Evolutionary conservation across 2,113 vertebrate genomes (phyloP).

Genomic region (Bujurquina vittata): DNA sequence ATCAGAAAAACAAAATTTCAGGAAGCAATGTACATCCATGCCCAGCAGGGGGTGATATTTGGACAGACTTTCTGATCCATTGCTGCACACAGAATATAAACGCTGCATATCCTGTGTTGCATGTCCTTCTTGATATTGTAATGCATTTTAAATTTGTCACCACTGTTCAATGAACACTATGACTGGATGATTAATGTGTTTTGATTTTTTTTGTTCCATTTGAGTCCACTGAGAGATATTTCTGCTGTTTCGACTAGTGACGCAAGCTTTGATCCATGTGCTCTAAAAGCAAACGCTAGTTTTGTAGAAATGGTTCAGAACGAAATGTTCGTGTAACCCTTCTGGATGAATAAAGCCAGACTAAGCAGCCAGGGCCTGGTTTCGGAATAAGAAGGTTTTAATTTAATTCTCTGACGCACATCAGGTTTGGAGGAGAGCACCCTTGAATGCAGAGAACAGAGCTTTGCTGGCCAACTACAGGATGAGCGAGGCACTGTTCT

Average conservation of each 20-base stretch:
- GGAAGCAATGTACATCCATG: neutral
- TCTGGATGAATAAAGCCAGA: conserved; percentile 22
- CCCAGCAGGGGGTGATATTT: conserved; percentile 49
- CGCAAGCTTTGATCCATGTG: neutral
- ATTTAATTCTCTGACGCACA: conserved; percentile 41
- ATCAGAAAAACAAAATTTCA: neutral
- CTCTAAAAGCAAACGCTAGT: neutral
- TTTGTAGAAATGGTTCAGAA: neutral
- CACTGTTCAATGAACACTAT: neutral
- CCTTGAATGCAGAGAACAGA: conserved; percentile 23
- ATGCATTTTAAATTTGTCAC: neutral
- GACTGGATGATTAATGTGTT: conserved; percentile 1
- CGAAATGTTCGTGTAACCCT: neutral
- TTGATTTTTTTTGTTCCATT: neutral
- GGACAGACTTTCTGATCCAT: neutral
- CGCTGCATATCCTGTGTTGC: neutral
- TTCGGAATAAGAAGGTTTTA: conserved; percentile 27
- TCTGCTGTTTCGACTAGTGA: neutral
- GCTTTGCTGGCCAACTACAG: neutral
- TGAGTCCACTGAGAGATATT: neutral
- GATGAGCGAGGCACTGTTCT: neutral
- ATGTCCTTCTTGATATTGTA: neutral
- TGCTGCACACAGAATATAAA: neutral
- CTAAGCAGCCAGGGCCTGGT: neutral
- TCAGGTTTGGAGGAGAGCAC: conserved; percentile 22